Evolutionary conservation across 1,140 invertebrate genomes (phyloP).

Genomic region (Centruroides sculpturatus): DNA sequence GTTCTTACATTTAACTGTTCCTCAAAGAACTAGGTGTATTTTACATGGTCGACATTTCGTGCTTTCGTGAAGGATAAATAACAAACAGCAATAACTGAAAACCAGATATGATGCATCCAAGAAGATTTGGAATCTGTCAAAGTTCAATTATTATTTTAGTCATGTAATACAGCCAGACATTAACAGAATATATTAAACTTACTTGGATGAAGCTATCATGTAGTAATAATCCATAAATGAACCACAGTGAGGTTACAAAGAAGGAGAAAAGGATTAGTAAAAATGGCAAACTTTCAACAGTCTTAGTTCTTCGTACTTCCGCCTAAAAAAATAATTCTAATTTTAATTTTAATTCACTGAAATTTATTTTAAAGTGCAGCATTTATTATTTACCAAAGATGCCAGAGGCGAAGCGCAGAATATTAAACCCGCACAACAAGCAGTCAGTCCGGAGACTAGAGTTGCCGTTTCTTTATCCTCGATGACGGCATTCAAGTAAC

Average conservation of each 20-base stretch:
- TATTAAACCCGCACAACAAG: not conserved
- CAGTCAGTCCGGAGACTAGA: not conserved
- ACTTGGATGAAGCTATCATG: conserved; percentile 56
- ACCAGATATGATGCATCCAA: conserved; percentile 47
- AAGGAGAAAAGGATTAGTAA: conserved; percentile 57
- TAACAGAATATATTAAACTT: conserved; percentile 17
- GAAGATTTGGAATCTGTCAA: conserved; percentile 38
- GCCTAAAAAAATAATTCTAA: conserved; percentile 33
- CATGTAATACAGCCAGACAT: not conserved
- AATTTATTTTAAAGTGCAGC: too few relatives aligned
- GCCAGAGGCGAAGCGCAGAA: not conserved
- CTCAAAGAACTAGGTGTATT: too few relatives aligned
- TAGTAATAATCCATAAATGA: conserved; percentile 51
- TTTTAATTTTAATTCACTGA: too few relatives aligned
- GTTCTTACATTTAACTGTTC: too few relatives aligned
- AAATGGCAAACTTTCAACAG: conserved; percentile 58
- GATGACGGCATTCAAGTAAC: not conserved
- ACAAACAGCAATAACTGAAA: conserved; percentile 52
- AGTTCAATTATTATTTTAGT: too few relatives aligned
- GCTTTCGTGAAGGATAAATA: conserved; percentile 36
- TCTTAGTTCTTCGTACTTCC: conserved; percentile 54
- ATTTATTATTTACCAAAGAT: not conserved
- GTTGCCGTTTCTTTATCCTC: not conserved
- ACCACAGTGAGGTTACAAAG: conserved; percentile 55
- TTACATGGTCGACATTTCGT: too few relatives aligned